Evolutionary conservation across 2,888 invertebrate genomes (phyloP).

Genomic region (Listrodromus nycthemerus): DNA sequence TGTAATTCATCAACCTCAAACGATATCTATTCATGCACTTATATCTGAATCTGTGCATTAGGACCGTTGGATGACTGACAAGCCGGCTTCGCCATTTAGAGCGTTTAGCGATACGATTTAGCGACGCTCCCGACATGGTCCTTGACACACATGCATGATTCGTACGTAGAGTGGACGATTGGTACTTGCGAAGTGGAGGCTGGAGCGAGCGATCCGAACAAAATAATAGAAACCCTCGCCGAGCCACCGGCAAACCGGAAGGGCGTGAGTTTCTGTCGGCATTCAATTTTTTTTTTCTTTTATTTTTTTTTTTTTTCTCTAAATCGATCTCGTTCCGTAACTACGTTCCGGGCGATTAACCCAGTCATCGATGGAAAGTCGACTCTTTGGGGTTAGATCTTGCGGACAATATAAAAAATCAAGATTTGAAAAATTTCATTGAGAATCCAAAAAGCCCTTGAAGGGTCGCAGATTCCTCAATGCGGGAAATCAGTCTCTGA

Average conservation of each 20-base stretch:
- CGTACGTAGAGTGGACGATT: constrained; percentile 55
- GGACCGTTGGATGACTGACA: constrained; percentile 8
- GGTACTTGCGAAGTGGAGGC: constrained; percentile 30
- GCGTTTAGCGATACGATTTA: constrained; percentile 73
- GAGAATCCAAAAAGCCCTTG: constrained; percentile 7
- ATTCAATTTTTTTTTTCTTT: not conserved
- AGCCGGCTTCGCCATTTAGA: constrained; percentile 67
- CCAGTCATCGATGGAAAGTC: constrained; percentile 32
- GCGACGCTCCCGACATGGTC: constrained; percentile 68
- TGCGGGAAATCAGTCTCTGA: constrained; percentile 53
- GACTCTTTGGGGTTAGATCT: constrained; percentile 37
- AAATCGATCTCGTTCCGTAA: not conserved
- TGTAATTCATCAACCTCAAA: constrained; percentile 23
- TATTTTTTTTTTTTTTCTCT: not conserved
- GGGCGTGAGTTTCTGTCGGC: not conserved
- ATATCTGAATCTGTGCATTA: constrained; percentile 32
- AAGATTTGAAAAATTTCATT: not conserved
- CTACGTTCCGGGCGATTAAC: constrained; percentile 32
- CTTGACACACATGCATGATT: constrained; percentile 74
- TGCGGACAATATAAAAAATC: not conserved
- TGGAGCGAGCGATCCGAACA: constrained; percentile 20
- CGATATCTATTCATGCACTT: constrained; percentile 49
- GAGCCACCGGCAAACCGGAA: constrained; percentile 19
- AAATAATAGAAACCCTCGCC: constrained; percentile 17
- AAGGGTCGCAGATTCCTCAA: constrained; percentile 7